phyloP scores from a whole-genome alignment of 2,797 vertebrate genomes.

The Sciaenops ocellatus region DNA sequence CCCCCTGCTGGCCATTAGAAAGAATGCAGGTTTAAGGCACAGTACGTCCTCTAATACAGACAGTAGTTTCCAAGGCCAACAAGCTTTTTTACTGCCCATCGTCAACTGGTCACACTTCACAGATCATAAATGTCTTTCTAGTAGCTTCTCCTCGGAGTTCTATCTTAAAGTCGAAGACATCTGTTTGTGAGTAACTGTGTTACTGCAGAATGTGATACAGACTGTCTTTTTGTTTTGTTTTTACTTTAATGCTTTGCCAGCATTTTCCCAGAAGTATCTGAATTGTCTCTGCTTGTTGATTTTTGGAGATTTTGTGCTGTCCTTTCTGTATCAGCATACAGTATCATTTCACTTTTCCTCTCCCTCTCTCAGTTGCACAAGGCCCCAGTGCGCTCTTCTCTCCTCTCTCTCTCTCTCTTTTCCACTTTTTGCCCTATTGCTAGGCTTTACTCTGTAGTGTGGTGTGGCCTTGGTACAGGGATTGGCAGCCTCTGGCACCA shows the following conservation, averaged over 20 bases:
- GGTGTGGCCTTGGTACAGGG: neutral
- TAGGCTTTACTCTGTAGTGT: neutral
- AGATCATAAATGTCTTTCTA: neutral
- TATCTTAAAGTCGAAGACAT: slow-evolving; percentile 5
- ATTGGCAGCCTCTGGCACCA: neutral
- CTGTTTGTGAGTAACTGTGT: slow-evolving; percentile 10
- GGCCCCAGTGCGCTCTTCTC: neutral
- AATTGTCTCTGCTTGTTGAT: slow-evolving; percentile 5
- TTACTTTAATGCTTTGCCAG: slow-evolving; percentile 3
- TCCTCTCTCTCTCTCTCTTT: neutral
- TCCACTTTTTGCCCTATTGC: neutral
- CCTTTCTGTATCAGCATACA: neutral
- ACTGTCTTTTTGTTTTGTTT: neutral
- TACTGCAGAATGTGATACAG: neutral
- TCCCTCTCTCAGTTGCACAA: neutral
- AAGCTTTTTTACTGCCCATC: neutral
- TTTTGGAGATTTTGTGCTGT: neutral
- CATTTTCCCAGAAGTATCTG: slow-evolving; percentile 9
- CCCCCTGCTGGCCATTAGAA: no score
- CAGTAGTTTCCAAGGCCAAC: neutral
- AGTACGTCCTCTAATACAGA: no score
- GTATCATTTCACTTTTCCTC: neutral
- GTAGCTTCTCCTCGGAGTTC: no score
- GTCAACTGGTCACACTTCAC: neutral
- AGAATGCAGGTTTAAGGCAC: no score